These are phyloP conservation scores for Rallus limicola DNA, from an alignment of 2,113 vertebrate genomes.

Conservation along the genomic window DNA sequence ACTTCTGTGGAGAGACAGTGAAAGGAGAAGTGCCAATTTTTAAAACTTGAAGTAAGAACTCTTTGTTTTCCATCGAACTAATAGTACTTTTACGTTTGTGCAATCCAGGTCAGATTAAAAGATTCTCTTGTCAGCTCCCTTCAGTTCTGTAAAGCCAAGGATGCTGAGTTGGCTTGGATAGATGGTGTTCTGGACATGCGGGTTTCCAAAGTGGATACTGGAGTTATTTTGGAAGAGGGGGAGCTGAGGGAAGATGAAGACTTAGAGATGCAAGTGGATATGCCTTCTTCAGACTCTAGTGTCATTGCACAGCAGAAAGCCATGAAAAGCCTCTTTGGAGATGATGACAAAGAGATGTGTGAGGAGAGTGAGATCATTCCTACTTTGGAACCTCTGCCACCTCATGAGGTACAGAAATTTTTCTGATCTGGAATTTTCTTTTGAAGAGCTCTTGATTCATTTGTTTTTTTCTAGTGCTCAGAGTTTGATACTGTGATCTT, in stretches of 20 bases:
- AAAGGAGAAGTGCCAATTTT: background rate
- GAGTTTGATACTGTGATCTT: background rate
- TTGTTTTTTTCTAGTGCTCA: background rate
- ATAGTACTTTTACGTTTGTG: background rate
- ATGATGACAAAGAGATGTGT: conserved; percentile 89
- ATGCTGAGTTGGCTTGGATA: conserved; percentile 96
- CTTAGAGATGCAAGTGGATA: conserved; percentile 84
- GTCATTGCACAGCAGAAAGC: conserved; percentile 88
- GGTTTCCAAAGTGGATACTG: conserved; percentile 95
- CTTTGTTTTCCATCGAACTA: background rate
- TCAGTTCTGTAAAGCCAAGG: conserved; percentile 97
- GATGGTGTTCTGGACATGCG: conserved; percentile 97
- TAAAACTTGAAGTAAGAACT: background rate
- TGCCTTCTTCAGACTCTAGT: conserved; percentile 79
- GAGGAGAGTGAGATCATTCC: conserved; percentile 97
- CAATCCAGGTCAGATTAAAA: conserved; percentile 90
- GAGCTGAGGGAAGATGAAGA: conserved; percentile 89
- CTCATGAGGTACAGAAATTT: conserved; percentile 82
- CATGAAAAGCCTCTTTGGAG: conserved; percentile 94
- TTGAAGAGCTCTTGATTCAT: background rate
- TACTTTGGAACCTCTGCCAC: conserved; percentile 91
- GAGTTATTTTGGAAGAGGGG: conserved; percentile 93
- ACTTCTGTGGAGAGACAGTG: background rate
- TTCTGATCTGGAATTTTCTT: background rate
- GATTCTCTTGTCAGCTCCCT: conserved; percentile 98